phyloP scores from a whole-genome alignment of 1,140 invertebrate genomes.

The Phortica variegata region DNA sequence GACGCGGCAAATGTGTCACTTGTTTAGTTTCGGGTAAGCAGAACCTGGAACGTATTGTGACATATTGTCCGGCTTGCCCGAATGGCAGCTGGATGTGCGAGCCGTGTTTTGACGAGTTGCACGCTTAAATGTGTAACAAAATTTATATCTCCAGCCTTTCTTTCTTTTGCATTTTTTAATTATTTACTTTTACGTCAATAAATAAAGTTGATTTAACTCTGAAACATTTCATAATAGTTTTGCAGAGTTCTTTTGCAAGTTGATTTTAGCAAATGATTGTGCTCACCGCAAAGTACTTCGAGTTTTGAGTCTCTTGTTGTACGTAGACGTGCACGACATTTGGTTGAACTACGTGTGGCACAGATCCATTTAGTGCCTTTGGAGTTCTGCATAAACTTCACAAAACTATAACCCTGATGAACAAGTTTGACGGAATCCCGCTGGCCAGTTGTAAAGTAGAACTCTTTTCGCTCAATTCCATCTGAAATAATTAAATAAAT shows the following conservation, averaged over 20 bases:
- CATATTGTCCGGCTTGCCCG: slow-evolving; percentile 40
- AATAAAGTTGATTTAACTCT: too few species aligned
- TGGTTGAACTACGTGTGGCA: slow-evolving; percentile 46
- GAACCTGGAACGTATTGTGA: slow-evolving; percentile 23
- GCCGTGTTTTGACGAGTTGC: slow-evolving; percentile 34
- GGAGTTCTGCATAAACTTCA: slow-evolving; percentile 50
- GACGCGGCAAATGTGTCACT: slow-evolving; percentile 39
- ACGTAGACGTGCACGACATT: slow-evolving; percentile 44
- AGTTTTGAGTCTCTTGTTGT: slow-evolving; percentile 26
- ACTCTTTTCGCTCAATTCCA: too few species aligned
- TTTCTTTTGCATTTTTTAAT: too few species aligned
- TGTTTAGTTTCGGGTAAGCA: slow-evolving; percentile 29
- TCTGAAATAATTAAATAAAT: too few species aligned
- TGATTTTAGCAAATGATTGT: slow-evolving; percentile 40
- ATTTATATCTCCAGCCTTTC: neutral
- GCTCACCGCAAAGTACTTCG: slow-evolving; percentile 34
- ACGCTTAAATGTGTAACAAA: slow-evolving; percentile 2
- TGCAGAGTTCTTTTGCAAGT: too few species aligned
- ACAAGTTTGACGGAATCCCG: slow-evolving; percentile 45
- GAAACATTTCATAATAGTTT: too few species aligned
- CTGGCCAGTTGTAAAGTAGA: slow-evolving; percentile 44
- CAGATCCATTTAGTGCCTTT: slow-evolving; percentile 51
- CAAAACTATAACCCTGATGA: slow-evolving; percentile 38
- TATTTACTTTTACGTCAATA: too few species aligned
- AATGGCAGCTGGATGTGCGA: slow-evolving; percentile 47